Base-by-base conservation (phyloP, 92 coral and sea anemone species). In the Porites lobata region DNA sequence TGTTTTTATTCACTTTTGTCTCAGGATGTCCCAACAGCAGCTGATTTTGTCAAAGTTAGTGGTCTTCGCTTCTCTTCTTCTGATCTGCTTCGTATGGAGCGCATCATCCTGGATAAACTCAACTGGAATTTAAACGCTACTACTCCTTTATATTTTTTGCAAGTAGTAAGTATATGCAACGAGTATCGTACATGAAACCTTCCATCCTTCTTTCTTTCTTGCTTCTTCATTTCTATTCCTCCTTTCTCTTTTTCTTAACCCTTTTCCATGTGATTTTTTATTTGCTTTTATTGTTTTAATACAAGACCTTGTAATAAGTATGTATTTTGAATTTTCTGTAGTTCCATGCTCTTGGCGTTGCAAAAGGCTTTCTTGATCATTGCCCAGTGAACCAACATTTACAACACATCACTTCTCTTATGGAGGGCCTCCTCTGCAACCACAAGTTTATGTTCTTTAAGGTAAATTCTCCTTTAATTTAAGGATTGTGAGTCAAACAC, bases 31-130 rank as follows among this genome's bases (percentile, higher is more conserved):
- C 99, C 99, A 43, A 94, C 96, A 58, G 98, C 98, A n/a, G 88
- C 92, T 64, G 99, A 98, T 73, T 93, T 98, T 70, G 94, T 98
- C 24, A 87, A 91, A 92, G 99, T 94, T 64, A 94, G 98, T 87
- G 99, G 96, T 51, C 93, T 94, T 79, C 89, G 94, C 72, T 95
- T 96, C 78, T 94, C 99, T 64, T 87, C 96, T 72, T 98, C 99
- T 80, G 99, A 98, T 91, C 96, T 98, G 52, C 91, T 98, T 70
- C 96, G 99, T 70, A 98, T 98, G 99, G 99, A 98, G 88, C 93
- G 99, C 54, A 93, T 98, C 76, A 91, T 98, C 83, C 91, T 98
- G 78, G 93, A 94, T 52, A 98, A 96, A 77, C 99, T 98, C 38
- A 94, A 92, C 67, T 98, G 99, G 99, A 91, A 94, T 87, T 95